Evolutionary conservation across 2,797 vertebrate genomes (phyloP).

Genomic region (Sebastes trivittatus): DNA sequence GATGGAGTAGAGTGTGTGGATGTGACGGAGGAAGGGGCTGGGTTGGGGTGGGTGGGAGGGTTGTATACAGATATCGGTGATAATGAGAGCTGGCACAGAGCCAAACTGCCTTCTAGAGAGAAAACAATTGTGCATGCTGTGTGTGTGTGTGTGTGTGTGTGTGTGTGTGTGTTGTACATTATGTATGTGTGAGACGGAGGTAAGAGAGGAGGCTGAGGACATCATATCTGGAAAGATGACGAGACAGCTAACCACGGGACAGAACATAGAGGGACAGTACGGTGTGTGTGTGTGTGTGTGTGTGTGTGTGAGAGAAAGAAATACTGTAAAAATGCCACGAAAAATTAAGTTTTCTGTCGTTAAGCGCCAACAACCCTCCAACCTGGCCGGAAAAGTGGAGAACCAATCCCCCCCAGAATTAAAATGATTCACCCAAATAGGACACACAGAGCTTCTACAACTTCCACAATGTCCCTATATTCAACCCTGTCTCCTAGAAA

Average conservation of each 20-base stretch:
- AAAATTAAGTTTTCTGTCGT: constrained; percentile 2
- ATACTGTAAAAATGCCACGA: not conserved
- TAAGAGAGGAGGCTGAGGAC: constrained; percentile 22
- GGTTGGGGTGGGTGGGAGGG: constrained; percentile 42
- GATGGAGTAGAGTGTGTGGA: constrained; percentile 57
- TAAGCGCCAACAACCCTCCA: not conserved
- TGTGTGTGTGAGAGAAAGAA: not conserved
- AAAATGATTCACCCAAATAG: not conserved
- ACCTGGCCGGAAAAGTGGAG: not conserved
- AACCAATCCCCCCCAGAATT: not conserved
- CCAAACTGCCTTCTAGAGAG: constrained; percentile 75
- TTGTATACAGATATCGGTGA: constrained; percentile 77
- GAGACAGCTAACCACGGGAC: constrained; percentile 21
- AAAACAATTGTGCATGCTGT: constrained; percentile 69
- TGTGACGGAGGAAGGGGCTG: constrained; percentile 49
- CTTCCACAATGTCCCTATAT: not conserved
- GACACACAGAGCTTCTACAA: not conserved
- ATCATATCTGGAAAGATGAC: constrained; percentile 41
- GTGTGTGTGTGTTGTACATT: constrained; percentile 38
- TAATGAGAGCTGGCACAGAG: constrained; percentile 82
- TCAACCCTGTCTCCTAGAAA: not conserved
- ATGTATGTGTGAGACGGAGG: constrained; percentile 43
- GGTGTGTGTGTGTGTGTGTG: not conserved
- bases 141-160: constrained; percentile 16
- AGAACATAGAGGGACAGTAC: constrained; percentile 21